Conservation (phyloP, 2,888 invertebrate genomes). For the Pterostichus madidus region DNA sequence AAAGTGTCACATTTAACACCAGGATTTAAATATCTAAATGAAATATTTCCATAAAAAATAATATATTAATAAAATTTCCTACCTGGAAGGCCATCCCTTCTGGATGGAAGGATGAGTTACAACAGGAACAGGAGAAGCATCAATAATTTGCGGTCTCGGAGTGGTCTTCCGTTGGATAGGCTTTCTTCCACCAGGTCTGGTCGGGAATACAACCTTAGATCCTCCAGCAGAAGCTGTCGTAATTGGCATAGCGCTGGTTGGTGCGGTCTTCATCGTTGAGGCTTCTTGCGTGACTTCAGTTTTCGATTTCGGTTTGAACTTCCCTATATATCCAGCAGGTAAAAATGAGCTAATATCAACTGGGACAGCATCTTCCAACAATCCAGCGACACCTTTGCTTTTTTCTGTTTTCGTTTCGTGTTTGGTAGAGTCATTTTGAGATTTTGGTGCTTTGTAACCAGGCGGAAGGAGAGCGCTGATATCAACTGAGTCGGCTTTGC, state of each 20-base stretch:
- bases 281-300: constrained; percentile 71
- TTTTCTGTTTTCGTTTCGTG: constrained; percentile 70
- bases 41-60: too few relatives aligned
- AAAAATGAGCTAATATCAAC: constrained; percentile 82
- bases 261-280: constrained; percentile 65
- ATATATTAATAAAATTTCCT: constrained; percentile 67
- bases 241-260: constrained; percentile 74
- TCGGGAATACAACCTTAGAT: constrained; percentile 89
- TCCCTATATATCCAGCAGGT: constrained; percentile 81
- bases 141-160: constrained; percentile 77
- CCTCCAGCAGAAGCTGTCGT: constrained; percentile 78
- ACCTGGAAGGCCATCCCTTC: constrained; percentile 92
- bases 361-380: constrained; percentile 70
- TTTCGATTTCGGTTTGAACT: constrained; percentile 69
- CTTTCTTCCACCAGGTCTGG: constrained; percentile 85
- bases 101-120: constrained; percentile 84
- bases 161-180: constrained; percentile 81
- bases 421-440: constrained; percentile 68
- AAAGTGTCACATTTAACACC: too few relatives aligned
- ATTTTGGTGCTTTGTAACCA: constrained; percentile 79
- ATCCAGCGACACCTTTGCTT: constrained; percentile 62
- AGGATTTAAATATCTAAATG: too few relatives aligned
- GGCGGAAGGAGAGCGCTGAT: constrained; percentile 83
- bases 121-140: constrained; percentile 78
- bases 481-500: constrained; percentile 80